Conservation (phyloP, 2,113 vertebrate genomes). For the Pungitius pungitius region DNA sequence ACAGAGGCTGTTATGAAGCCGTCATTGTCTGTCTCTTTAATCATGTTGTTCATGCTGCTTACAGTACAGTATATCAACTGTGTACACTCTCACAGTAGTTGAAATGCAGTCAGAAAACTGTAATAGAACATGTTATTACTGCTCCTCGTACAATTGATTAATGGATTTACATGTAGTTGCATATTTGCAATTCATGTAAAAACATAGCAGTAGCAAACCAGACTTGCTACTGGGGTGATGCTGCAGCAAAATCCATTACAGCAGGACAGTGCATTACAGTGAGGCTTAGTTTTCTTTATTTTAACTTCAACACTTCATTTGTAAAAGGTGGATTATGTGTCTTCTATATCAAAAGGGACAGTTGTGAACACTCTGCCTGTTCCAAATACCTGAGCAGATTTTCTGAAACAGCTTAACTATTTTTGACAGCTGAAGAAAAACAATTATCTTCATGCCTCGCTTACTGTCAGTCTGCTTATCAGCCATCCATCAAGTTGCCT, state of each 20-base stretch:
- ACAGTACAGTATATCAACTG: not conserved
- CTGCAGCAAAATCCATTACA: not conserved
- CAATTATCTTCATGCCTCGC: not conserved
- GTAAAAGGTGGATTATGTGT: not conserved
- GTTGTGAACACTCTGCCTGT: not conserved
- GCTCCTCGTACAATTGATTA: too few species aligned
- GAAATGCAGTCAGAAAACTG: not conserved
- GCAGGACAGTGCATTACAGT: not conserved
- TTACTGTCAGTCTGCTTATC: not conserved
- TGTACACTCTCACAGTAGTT: not conserved
- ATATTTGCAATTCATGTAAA: too few species aligned
- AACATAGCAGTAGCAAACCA: too few species aligned
- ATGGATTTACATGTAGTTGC: too few species aligned
- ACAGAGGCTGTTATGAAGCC: not conserved
- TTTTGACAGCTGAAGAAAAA: not conserved
- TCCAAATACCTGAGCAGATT: not conserved
- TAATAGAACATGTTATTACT: not conserved
- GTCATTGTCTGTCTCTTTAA: not conserved
- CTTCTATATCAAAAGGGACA: not conserved
- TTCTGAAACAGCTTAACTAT: not conserved
- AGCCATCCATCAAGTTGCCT: not conserved
- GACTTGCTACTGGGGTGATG: not conserved
- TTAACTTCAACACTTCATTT: not conserved
- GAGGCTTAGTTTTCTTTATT: not conserved
- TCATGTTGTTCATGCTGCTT: too few species aligned